Conservation (phyloP, 37 sponge, comb jelly and placozoan species). For the Agelas oroides region DNA sequence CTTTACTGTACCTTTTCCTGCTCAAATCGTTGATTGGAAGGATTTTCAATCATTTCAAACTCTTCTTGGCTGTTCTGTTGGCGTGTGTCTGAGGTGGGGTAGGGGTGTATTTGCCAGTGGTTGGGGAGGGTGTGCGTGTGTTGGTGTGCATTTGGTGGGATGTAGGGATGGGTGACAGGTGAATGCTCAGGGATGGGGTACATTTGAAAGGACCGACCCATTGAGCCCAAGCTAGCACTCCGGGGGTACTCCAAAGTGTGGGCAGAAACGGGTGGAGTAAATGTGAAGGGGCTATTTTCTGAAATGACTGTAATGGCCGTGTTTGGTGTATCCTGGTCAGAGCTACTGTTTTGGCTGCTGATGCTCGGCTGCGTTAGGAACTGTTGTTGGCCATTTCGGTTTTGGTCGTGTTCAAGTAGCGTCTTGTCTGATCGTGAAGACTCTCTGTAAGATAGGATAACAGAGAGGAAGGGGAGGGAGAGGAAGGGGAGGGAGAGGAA, state of each 20-base stretch:
- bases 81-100: neutral
- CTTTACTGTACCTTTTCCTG: neutral
- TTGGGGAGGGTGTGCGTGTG: neutral
- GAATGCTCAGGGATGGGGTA: conserved; percentile 33
- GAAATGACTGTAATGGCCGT: conserved; percentile 21
- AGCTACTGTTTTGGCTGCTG: neutral
- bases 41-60: conserved; percentile 43
- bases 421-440: neutral
- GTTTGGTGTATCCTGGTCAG: conserved; percentile 5
- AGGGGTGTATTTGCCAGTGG: neutral
- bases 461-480: too few species aligned
- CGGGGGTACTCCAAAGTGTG: neutral
- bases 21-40: neutral
- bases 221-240: neutral
- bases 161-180: neutral
- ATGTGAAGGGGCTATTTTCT: neutral
- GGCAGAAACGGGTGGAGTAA: neutral
- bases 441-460: neutral
- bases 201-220: neutral
- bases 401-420: neutral
- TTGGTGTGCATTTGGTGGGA: neutral
- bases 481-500: too few species aligned
- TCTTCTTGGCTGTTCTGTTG: neutral
- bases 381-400: neutral
- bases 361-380: neutral